These are phyloP conservation scores for Mesocricetus auratus DNA, from an alignment of 2,113 vertebrate species.

Conservation along the genomic window DNA sequence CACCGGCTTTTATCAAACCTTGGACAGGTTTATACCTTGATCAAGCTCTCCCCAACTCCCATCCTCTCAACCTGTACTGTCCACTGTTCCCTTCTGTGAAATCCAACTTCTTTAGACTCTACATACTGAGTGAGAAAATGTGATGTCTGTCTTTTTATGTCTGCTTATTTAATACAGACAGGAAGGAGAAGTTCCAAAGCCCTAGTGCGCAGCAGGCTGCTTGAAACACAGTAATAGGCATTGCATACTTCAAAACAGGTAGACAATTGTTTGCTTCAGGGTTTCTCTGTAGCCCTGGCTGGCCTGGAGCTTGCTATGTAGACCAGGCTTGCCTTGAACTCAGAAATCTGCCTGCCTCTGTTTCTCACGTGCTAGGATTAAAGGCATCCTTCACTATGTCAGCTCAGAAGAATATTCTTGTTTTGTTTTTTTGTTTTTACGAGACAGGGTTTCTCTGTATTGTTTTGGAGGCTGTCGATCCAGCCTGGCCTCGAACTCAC, in stretches of 20 bases:
- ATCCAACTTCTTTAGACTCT: not conserved
- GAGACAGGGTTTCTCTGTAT: no score
- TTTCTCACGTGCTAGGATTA: not conserved
- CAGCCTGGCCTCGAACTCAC: no score
- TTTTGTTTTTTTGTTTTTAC: no score
- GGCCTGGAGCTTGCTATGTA: not conserved
- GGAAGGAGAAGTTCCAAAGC: not conserved
- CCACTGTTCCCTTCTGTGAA: not conserved
- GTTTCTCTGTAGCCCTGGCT: not conserved
- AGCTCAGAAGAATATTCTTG: not conserved
- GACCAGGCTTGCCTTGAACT: not conserved
- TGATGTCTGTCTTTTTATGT: not conserved
- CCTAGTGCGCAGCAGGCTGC: no score
- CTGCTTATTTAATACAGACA: not conserved
- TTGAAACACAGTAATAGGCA: not conserved
- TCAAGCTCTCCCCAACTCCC: not conserved
- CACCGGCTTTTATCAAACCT: not conserved
- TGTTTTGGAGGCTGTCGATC: no score
- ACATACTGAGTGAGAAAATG: not conserved
- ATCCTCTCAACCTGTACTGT: not conserved
- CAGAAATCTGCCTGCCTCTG: not conserved
- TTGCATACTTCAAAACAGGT: not conserved
- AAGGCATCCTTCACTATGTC: not conserved
- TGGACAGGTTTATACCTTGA: not conserved
- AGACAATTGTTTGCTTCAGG: not conserved